Base-by-base conservation (phyloP, 1,140 invertebrate species). In the Chymomyza costata region DNA sequence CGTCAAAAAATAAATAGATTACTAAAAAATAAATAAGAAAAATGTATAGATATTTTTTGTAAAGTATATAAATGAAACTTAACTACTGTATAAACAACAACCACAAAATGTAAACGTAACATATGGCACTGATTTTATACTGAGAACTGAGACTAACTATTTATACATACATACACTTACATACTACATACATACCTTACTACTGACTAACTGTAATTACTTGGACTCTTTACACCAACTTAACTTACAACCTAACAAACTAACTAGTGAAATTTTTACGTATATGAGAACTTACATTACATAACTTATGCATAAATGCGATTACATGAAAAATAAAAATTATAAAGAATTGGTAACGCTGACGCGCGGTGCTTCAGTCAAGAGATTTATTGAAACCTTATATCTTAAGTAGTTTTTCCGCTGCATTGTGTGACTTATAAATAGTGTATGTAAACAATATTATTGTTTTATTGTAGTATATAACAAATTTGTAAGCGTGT, bases 41-140 rank as follows among this genome's bases (percentile, higher is more conserved):
- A 57, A 54, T 19, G 25, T 47, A 46, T 47, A 51, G 31, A 47
- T 31, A 40, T 67, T 41, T 49, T 56, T 49, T 51, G 37, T 59
- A 28, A 39, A 39, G n/a, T 25, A 25, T 25, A 25, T 3, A 14
- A 14, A 38, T 15, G 38, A 44, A n/a, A n/a, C n/a, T n/a, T n/a
- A n/a, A 55, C 55, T 59, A 55, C 40, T 63, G 44, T 58, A 56
- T 5, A 17, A 30, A 60, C 13, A 35, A 54, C 17, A 43, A 58
- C 43, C 59, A 54, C 50, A 70, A 70, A 70, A 70, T 51, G 35
- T 63, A 52, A 67, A 78, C 48, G 58, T 45, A 78, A 74, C 65
- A 71, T 56, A 78, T 78, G 73, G 71, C 73, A 78, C 71, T 78
- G 71, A 78, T 78, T 80, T 78, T 78, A 78, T 78, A 78, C 71